Percentiles rank a stretch among this genome's conserved stretches.
Evolutionary conservation across 2,888 invertebrate genomes (phyloP).

Genomic region (Acronicta aceris): DNA sequence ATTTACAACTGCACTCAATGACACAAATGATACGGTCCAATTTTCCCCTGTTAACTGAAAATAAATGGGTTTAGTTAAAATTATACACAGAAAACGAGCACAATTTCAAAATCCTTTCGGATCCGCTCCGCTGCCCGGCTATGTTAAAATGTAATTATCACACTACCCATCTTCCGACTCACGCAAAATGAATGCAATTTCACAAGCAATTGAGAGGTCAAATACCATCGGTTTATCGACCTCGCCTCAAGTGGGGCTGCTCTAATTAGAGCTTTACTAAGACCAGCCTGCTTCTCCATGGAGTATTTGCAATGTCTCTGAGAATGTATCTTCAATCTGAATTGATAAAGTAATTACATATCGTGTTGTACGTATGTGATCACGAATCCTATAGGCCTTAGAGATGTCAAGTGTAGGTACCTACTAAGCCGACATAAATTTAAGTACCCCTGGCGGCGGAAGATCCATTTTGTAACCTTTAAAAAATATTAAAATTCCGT

Average conservation of each 20-base stretch:
- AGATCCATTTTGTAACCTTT: too few relatives aligned
- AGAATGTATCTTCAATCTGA: too few relatives aligned
- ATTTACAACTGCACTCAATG: too few relatives aligned
- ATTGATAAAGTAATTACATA: too few relatives aligned
- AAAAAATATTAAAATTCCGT: too few relatives aligned
- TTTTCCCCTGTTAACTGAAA: too few relatives aligned
- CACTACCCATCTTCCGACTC: slow-evolving; percentile 29
- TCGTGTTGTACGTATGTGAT: too few relatives aligned
- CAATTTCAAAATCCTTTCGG: slow-evolving; percentile 7
- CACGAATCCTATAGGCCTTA: too few relatives aligned
- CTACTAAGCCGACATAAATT: too few relatives aligned
- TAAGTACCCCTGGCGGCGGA: too few relatives aligned
- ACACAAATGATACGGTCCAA: too few relatives aligned
- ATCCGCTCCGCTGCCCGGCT: slow-evolving; percentile 19
- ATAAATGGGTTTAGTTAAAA: not conserved
- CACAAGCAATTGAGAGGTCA: slow-evolving; percentile 59
- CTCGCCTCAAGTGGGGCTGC: slow-evolving; percentile 63
- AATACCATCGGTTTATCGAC: slow-evolving; percentile 63
- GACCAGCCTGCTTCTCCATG: slow-evolving; percentile 12
- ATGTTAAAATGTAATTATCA: slow-evolving; percentile 38
- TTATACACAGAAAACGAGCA: not conserved
- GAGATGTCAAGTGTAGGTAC: too few relatives aligned
- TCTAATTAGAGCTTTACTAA: slow-evolving; percentile 52
- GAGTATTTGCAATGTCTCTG: not conserved
- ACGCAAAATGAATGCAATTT: slow-evolving; percentile 48